Evolutionary conservation across 92 coral and sea anemone genomes (phyloP).

Genomic region (Plumapathes pennacea): DNA sequence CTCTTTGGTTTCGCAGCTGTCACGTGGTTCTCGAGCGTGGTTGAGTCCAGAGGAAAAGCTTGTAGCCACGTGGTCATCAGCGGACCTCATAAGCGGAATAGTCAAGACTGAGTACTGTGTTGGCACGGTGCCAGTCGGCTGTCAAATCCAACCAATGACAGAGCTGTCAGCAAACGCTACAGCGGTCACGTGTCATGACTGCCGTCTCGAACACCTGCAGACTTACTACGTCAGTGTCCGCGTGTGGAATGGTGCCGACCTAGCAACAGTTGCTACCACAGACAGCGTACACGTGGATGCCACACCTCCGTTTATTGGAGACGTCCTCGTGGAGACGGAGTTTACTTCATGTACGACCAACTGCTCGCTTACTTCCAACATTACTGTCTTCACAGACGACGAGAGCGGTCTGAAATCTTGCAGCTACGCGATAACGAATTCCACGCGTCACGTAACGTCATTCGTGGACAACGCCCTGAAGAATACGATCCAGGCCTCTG

Average conservation of each 20-base stretch:
- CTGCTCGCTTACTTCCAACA: constrained; percentile 56
- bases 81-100: constrained; percentile 75
- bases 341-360: constrained; percentile 54
- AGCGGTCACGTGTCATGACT: constrained; percentile 63
- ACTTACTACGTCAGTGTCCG: constrained; percentile 74
- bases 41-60: constrained; percentile 51
- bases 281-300: constrained; percentile 55
- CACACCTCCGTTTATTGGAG: constrained; percentile 67
- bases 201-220: constrained; percentile 52
- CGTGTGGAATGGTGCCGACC: constrained; percentile 85
- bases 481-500: constrained; percentile 29
- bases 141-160: constrained; percentile 74
- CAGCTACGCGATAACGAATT: constrained; percentile 51
- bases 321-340: constrained; percentile 26
- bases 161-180: constrained; percentile 44
- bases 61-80: constrained; percentile 67
- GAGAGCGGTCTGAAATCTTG: constrained; percentile 80
- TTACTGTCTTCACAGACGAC: constrained; percentile 61
- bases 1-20: too few species aligned
- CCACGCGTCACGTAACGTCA: constrained; percentile 17
- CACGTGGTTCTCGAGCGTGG: constrained; percentile 47
- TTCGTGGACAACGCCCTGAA: constrained; percentile 26
- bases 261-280: constrained; percentile 50
- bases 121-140: constrained; percentile 70
- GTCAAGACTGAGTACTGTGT: constrained; percentile 78